phyloP scores from a whole-genome alignment of 23 tunicate genomes.

The Trididemnum nubilum region DNA sequence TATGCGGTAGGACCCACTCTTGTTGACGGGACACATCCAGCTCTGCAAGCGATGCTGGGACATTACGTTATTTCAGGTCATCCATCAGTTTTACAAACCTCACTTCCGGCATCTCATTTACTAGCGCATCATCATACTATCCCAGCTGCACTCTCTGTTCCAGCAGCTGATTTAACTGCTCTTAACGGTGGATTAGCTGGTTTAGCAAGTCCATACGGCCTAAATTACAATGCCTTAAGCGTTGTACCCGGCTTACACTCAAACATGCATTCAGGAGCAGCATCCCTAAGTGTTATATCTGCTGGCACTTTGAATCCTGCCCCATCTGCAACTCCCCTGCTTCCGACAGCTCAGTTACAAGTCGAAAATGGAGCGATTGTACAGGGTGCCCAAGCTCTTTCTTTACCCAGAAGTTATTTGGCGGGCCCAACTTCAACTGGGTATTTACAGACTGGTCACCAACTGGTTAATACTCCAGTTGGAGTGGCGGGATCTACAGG shows the following conservation, averaged over 20 bases:
- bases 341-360: constrained; percentile 32
- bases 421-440: constrained; percentile 66
- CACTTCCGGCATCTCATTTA: constrained; percentile 36
- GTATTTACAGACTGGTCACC: constrained; percentile 55
- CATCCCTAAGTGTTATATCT: constrained; percentile 59
- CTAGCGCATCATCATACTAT: constrained; percentile 24
- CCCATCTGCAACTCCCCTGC: constrained; percentile 54
- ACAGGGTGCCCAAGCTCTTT: constrained; percentile 33
- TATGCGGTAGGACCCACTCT: constrained; percentile 70
- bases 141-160: not conserved
- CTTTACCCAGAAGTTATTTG: constrained; percentile 51
- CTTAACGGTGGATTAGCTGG: constrained; percentile 37
- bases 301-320: constrained; percentile 56
- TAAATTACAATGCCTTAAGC: constrained; percentile 34
- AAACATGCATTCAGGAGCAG: constrained; percentile 27
- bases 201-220: constrained; percentile 47
- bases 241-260: constrained; percentile 46
- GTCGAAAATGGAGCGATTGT: constrained; percentile 30
- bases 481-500: not conserved
- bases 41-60: constrained; percentile 66
- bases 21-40: constrained; percentile 61
- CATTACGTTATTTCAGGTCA: constrained; percentile 59
- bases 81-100: constrained; percentile 40
- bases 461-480: constrained; percentile 23
- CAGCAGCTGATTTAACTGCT: constrained; percentile 46